A percentile compares a stretch with the other conserved stretches of the same genome.
Evolutionary conservation across 2,797 vertebrate species (phyloP).

Genomic region (Octomys mimax): DNA sequence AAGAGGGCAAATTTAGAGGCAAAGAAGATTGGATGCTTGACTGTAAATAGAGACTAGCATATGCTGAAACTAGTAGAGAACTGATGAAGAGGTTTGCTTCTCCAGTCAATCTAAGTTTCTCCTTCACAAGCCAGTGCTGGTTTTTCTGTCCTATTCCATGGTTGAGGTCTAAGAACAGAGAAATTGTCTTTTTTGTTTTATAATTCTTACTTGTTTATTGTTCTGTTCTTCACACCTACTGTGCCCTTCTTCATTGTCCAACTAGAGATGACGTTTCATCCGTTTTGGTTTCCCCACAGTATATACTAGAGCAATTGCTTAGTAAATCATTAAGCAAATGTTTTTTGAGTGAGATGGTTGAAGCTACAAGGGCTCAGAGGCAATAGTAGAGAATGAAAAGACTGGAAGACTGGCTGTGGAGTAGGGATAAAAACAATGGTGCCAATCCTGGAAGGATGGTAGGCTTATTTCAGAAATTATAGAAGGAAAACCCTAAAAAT

Average conservation of each 20-base stretch:
- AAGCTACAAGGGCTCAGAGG: background rate
- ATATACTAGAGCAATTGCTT: background rate
- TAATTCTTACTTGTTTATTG: background rate
- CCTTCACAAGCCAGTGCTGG: background rate
- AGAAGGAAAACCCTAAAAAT: background rate
- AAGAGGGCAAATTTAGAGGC: background rate
- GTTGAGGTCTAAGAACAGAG: background rate
- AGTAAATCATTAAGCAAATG: background rate
- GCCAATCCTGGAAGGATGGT: background rate
- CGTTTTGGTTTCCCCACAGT: background rate
- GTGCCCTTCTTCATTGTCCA: background rate
- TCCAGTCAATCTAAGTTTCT: background rate
- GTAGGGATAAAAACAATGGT: background rate
- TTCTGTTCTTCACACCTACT: background rate
- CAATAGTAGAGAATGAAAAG: background rate
- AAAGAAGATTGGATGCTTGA: background rate
- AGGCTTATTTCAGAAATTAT: background rate
- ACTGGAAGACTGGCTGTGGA: background rate
- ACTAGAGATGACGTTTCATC: background rate
- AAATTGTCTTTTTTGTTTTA: background rate
- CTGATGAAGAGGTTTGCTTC: background rate
- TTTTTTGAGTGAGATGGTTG: background rate
- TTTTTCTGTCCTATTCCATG: background rate
- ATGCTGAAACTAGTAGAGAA: background rate
- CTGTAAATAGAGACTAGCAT: background rate